These are phyloP conservation scores for Phalloptychus januarius DNA, from an alignment of 2,797 vertebrate genomes.

Conservation along the genomic window DNA sequence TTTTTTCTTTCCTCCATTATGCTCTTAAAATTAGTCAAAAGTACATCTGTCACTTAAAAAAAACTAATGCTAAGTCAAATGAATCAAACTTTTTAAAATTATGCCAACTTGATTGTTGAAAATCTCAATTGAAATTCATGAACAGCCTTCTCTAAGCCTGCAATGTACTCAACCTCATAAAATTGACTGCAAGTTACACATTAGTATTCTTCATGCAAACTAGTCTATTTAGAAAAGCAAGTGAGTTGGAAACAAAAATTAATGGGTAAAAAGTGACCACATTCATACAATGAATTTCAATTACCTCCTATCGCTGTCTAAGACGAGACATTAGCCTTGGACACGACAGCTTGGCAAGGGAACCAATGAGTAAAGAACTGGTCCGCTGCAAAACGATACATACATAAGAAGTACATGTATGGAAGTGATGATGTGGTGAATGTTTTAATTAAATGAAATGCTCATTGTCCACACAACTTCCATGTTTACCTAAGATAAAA, in stretches of 20 bases:
- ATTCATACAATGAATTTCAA: slow-evolving; percentile 79
- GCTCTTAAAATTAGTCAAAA: slow-evolving; percentile 9
- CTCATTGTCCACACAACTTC: slow-evolving; percentile 29
- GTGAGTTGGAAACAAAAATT: slow-evolving; percentile 81
- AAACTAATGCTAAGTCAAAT: slow-evolving; percentile 39
- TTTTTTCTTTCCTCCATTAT: neutral
- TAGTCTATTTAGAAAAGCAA: slow-evolving; percentile 81
- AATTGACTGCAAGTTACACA: slow-evolving; percentile 67
- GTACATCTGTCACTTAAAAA: slow-evolving; percentile 34
- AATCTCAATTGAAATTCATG: slow-evolving; percentile 60
- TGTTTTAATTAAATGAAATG: slow-evolving; percentile 31
- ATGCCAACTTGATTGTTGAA: slow-evolving; percentile 59
- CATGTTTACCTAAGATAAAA: slow-evolving; percentile 12
- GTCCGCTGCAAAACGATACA: slow-evolving; percentile 26
- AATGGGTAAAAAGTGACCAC: slow-evolving; percentile 80
- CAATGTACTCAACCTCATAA: slow-evolving; percentile 67
- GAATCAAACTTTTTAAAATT: slow-evolving; percentile 40
- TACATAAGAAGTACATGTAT: slow-evolving; percentile 16
- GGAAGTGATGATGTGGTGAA: slow-evolving; percentile 6
- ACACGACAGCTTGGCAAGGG: slow-evolving; percentile 28
- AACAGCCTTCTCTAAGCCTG: slow-evolving; percentile 49
- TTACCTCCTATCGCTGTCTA: slow-evolving; percentile 56
- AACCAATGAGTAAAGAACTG: slow-evolving; percentile 21
- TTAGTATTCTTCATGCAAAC: slow-evolving; percentile 79
- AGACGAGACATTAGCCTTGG: slow-evolving; percentile 32